These are phyloP conservation scores for Phrixothrix hirtus DNA, from an alignment of 2,888 invertebrate genomes.

Conservation along the genomic window DNA sequence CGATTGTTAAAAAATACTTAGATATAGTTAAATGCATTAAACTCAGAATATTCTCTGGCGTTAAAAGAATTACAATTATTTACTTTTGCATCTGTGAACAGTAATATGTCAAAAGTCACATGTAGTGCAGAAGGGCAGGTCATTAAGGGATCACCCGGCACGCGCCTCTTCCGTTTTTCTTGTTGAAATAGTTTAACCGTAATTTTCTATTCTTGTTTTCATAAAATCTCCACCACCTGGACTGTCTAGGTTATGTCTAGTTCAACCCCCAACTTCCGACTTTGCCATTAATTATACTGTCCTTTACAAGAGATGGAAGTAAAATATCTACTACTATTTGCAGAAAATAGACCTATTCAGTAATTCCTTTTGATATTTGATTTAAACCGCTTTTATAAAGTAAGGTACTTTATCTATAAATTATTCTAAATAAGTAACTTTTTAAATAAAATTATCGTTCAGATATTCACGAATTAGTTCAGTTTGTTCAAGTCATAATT, in stretches of 20 bases:
- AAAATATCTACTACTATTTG: neutral
- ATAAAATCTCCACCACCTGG: constrained; percentile 32
- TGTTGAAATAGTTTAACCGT: constrained; percentile 2
- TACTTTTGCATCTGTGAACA: constrained; percentile 22
- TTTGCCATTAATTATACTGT: constrained; percentile 23
- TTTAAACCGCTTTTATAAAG: neutral
- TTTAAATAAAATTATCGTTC: neutral
- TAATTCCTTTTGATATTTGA: neutral
- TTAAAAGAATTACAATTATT: too few species aligned
- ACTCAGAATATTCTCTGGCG: too few species aligned
- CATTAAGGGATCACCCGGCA: constrained; percentile 27
- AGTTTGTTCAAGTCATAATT: neutral
- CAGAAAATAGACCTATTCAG: neutral
- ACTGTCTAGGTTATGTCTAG: constrained; percentile 35
- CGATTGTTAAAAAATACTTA: too few species aligned
- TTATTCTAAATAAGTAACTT: neutral
- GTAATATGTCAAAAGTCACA: constrained; percentile 19
- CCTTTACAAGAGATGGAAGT: constrained; percentile 20
- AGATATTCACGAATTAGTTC: neutral
- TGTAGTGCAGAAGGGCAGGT: constrained; percentile 26
- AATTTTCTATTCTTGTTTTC: constrained; percentile 20
- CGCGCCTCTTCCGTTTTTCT: constrained; percentile 17
- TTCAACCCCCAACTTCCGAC: constrained; percentile 34
- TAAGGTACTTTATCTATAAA: too few species aligned
- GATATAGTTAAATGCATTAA: too few species aligned